phyloP scores from a whole-genome alignment of 2,113 vertebrate species.

The Coturnix japonica region DNA sequence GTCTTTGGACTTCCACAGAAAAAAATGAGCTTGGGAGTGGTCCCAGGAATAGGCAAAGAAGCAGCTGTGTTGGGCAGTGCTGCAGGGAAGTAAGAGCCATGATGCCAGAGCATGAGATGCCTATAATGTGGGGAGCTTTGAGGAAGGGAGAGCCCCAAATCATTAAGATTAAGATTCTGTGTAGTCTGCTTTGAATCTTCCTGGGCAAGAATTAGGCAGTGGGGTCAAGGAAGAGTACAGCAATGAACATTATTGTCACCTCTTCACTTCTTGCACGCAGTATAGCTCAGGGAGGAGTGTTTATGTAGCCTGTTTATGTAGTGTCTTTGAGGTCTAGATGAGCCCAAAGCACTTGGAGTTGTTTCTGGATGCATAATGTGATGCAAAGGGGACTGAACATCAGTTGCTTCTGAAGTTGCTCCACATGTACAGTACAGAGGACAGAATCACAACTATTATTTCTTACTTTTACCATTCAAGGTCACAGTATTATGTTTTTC shows the following conservation, averaged over 20 bases:
- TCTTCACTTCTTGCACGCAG: neutral
- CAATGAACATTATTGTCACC: neutral
- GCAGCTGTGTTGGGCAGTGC: neutral
- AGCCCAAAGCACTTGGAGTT: neutral
- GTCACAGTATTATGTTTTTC: neutral
- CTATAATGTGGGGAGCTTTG: accelerated
- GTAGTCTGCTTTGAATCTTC: neutral
- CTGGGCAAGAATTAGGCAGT: too few relatives aligned
- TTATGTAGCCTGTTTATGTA: neutral
- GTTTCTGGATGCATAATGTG: neutral
- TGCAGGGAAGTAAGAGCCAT: neutral
- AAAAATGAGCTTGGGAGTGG: neutral
- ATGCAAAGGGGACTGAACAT: neutral
- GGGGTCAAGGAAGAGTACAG: neutral
- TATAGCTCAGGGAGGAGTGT: neutral
- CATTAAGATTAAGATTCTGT: neutral
- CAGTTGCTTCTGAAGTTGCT: neutral
- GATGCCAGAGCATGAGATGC: accelerated
- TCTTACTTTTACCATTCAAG: neutral
- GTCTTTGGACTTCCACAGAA: neutral
- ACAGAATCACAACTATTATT: neutral
- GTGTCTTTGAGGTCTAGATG: neutral
- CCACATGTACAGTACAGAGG: neutral
- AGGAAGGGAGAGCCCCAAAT: neutral
- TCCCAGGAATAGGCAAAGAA: neutral